Evolutionary conservation across 2,888 invertebrate species (phyloP).

Genomic region (Marasmarcha lunaedactyla): DNA sequence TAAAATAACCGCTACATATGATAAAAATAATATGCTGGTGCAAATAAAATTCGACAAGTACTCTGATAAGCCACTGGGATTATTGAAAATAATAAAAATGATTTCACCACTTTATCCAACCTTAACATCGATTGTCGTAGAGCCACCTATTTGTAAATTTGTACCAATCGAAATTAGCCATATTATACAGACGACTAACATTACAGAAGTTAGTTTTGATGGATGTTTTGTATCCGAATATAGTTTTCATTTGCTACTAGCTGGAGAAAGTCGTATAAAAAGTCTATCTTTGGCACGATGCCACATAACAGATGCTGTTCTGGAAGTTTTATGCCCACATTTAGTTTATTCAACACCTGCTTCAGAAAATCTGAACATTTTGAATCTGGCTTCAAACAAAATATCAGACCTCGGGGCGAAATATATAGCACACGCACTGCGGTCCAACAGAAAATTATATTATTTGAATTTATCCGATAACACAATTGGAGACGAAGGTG

Average conservation of each 20-base stretch:
- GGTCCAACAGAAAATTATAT: constrained; percentile 29
- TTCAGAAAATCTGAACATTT: constrained; percentile 23
- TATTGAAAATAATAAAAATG: constrained; percentile 29
- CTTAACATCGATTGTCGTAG: constrained; percentile 25
- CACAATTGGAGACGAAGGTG: constrained; percentile 27
- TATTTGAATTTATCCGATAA: constrained; percentile 41
- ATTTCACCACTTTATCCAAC: constrained; percentile 24
- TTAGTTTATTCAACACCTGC: constrained; percentile 24
- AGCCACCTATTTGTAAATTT: constrained; percentile 22
- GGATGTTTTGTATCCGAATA: too few relatives aligned
- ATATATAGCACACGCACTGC: constrained; percentile 25
- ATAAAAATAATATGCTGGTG: constrained; percentile 22
- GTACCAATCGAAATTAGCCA: constrained; percentile 30
- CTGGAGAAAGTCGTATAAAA: too few relatives aligned
- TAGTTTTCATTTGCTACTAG: too few relatives aligned
- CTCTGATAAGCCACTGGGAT: constrained; percentile 21
- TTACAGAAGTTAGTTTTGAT: constrained; percentile 11
- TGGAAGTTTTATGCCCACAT: constrained; percentile 25
- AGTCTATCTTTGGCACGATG: too few relatives aligned
- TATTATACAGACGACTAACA: constrained; percentile 22
- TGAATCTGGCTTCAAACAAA: constrained; percentile 37
- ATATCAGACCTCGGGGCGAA: constrained; percentile 35
- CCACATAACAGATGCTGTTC: constrained; percentile 10
- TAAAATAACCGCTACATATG: constrained; percentile 24
- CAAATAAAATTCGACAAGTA: constrained; percentile 30